Percentiles rank a stretch among this genome's conserved stretches.
These are phyloP conservation scores for pig (Sus scrofa) DNA, from an alignment of 2,113 vertebrate species.

Conservation along the genomic window T2T-Sscrofa CM000816.6:68446001-68446500, in stretches of 20 bases:
- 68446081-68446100: not conserved
- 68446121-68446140: not conserved
- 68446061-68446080: not conserved
- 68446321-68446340: conserved; percentile 80
- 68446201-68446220: not conserved
- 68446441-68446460: conserved; percentile 84
- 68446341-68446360: conserved; percentile 78
- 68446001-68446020: not conserved
- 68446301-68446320: conserved; percentile 65
- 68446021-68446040: not conserved
- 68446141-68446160: not conserved
- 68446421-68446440: conserved; percentile 87
- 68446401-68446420: conserved; percentile 80
- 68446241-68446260: not conserved
- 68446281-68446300: not conserved
- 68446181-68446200: not conserved
- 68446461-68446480: conserved; percentile 83
- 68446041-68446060: not conserved
- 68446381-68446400: conserved; percentile 75
- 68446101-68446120: not conserved
- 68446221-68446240: not conserved
- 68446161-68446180: not conserved
- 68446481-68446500: conserved; percentile 82
- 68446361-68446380: conserved; percentile 81
- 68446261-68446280: not conserved